A percentile compares a stretch with the other conserved stretches of the same genome.
Conservation (phyloP, 2,888 invertebrate species). For the Tolmerus cingulatus region DNA sequence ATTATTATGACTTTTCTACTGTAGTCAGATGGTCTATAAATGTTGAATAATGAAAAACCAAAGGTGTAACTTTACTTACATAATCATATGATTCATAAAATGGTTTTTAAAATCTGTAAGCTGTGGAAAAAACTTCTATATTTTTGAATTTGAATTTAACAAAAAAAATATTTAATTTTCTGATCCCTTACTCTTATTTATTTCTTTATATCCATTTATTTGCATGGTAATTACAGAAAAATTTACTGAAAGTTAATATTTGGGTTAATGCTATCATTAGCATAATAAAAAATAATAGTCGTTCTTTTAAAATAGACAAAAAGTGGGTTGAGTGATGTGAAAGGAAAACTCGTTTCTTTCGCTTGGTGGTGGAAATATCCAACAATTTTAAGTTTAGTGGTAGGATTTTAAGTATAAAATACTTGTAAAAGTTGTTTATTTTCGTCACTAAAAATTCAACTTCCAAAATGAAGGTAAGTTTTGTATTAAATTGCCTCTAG, state of each 20-base stretch:
- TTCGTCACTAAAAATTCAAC: not conserved
- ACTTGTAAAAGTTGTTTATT: not conserved
- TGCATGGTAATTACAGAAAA: too few relatives aligned
- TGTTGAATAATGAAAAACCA: too few relatives aligned
- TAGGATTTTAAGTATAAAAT: not conserved
- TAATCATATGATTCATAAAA: too few relatives aligned
- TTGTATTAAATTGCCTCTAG: not conserved
- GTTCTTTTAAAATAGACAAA: not conserved
- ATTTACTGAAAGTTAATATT: not conserved
- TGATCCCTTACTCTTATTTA: too few relatives aligned
- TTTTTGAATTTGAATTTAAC: too few relatives aligned
- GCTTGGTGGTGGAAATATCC: not conserved
- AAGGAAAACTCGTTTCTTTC: not conserved
- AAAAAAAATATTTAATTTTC: too few relatives aligned
- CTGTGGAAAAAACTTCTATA: too few relatives aligned
- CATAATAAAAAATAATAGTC: not conserved
- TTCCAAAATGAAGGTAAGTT: not conserved
- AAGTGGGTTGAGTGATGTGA: not conserved
- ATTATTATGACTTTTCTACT: too few relatives aligned
- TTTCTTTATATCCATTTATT: too few relatives aligned
- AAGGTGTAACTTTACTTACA: too few relatives aligned
- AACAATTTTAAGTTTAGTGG: not conserved
- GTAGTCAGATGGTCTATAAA: too few relatives aligned
- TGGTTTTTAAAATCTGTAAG: too few relatives aligned
- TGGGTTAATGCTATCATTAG: not conserved